Base-by-base conservation (phyloP, 2,888 invertebrate genomes). In the Eurytoma adleriae region DNA sequence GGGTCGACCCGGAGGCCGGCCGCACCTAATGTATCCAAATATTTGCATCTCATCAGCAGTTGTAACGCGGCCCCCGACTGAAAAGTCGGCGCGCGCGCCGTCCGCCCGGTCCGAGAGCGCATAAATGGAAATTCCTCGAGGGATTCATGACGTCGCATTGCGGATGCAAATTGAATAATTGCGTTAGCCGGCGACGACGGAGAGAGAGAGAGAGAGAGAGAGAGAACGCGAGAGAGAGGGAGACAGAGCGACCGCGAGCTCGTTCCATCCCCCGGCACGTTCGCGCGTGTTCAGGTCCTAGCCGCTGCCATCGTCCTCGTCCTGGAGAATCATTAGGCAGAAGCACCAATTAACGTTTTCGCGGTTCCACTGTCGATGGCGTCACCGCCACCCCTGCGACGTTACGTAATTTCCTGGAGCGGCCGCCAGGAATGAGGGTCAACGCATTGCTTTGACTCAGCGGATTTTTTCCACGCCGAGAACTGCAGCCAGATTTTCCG, bases 101-200 rank as follows among this genome's bases (percentile, higher is more conserved):
- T 50, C 73, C 40, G 40, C 5, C 54, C 61, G 48, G 16, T 13
- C 30, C 73, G 56, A 14, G 24, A n/a, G 30, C 57, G 56, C 66
- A 71, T 72, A 77, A 74, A 78, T 81, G 78, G 70, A 78, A 81
- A 81, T 78, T 81, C 69, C 81, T 78, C 74, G 74, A 59, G 78
- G 81, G 74, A 81, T 78, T 74, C 78, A 78, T 78, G 81, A 78
- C 78, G 74, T 69, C 70, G 70, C 74, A 78, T 78, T 81, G 70
- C 70, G 70, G 59, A 78, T 81, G 78, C 70, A 81, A 78, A 81
- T 81, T 78, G 81, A 81, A 81, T 81, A 81, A 81, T 81, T 81
- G 61, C 67, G 70, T 77, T 78, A 62, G 56, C 54, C 59, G 79
- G 24, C 57, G 40, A 40, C 30, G 18, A 20, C 50, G 27, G 10